Evolutionary conservation across 2,113 vertebrate species (phyloP), one percentile per base, ranked within the genome.

Genomic region (Struthio camelus): DNA sequence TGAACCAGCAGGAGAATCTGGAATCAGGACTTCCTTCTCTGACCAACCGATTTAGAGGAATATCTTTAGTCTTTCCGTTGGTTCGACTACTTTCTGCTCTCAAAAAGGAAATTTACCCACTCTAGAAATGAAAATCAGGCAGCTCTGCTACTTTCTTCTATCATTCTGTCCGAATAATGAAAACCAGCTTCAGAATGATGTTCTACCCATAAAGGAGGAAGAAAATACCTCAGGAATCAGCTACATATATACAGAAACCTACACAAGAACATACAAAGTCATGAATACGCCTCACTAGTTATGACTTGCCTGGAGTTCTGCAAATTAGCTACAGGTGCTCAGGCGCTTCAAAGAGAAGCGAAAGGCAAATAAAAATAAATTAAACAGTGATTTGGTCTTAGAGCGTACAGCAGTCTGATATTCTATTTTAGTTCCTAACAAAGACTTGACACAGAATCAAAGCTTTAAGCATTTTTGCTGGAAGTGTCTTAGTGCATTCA

Each of bases 181-280:
- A 36, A 53, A n/a, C 0, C 2, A 24, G 9, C 58, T 20, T 7
- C 14, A 46, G 23, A 48, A 36, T 14, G 32, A 65, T 1, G 20
- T 19, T 59, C 27, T 7, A 48, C 50, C n/a, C 19, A 25, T 40
- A 18, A 7, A 1, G 11, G 9, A 24, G 9, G 16, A 30, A 44
- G 38, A 80, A 70, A 83, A 32, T 2, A 32, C 6, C 40, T 59
- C 2, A 1, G 53, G 18, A 69, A 80, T 6, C 38, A 44, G 25
- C 70, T 27, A 8, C 0, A 1, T 1, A 2, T 10, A 13, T 3
- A 32, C 17, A 44, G 54, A 59, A 81, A 15, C 23, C 66, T 42
- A 7, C 4, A 13, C 14, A 36, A 40, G 42, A 72, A 40, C 34
- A 25, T 0, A 2, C 0, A 6, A 73, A 71, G n/a, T 18, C 32